A percentile compares a stretch with the other conserved stretches of the same genome.
Evolutionary conservation across 2,888 invertebrate species (phyloP).

Genomic region (Parelbella ahira): DNA sequence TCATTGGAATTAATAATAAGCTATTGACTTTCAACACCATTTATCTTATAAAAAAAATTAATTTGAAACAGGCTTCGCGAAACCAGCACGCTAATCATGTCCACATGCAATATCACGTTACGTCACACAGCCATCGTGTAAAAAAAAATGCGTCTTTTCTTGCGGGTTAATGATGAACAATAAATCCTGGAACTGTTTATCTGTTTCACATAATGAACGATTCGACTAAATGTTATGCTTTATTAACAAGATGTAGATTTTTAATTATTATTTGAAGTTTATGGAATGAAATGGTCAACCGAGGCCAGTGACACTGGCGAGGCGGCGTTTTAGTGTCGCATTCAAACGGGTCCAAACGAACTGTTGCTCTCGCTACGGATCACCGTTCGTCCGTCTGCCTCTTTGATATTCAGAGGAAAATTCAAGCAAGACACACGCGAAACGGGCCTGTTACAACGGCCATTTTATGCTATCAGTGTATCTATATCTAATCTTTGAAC

Average conservation of each 20-base stretch:
- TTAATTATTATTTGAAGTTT: slow-evolving; percentile 3
- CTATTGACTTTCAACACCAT: background rate
- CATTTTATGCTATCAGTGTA: slow-evolving; percentile 10
- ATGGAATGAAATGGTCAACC: slow-evolving; percentile 30
- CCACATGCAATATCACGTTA: slow-evolving; percentile 1
- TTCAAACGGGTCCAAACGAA: slow-evolving; percentile 31
- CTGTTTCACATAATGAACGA: too few relatives aligned
- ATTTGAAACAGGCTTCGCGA: background rate
- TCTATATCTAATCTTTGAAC: slow-evolving; percentile 5
- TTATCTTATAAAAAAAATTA: slow-evolving; percentile 12
- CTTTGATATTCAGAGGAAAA: slow-evolving; percentile 17
- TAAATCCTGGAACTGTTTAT: too few relatives aligned
- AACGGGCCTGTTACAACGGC: slow-evolving; percentile 3
- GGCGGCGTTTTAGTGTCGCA: slow-evolving; percentile 40
- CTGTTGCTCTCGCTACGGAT: slow-evolving; percentile 28
- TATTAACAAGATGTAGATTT: too few relatives aligned
- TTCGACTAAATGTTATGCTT: too few relatives aligned
- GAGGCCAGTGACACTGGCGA: slow-evolving; percentile 66
- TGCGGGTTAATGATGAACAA: too few relatives aligned
- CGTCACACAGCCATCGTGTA: too few relatives aligned
- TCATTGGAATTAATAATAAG: background rate
- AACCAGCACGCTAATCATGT: slow-evolving; percentile 18
- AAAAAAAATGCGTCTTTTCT: too few relatives aligned
- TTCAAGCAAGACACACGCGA: background rate
- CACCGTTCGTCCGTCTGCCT: slow-evolving; percentile 23